Conservation (phyloP, 1,140 invertebrate genomes). For the Venturia canescens region DNA sequence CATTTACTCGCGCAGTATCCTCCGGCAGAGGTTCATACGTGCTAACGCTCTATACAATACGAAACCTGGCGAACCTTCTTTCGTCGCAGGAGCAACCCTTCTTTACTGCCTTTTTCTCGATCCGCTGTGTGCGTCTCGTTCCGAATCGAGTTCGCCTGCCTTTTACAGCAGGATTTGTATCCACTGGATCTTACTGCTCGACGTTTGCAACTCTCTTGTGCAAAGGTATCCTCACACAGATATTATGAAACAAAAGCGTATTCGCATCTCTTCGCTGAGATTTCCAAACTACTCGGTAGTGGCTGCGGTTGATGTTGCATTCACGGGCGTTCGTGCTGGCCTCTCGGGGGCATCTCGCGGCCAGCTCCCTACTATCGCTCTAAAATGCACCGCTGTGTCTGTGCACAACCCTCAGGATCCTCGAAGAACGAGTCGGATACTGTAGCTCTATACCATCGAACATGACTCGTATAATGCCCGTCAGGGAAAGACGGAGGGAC, state of each 20-base stretch:
- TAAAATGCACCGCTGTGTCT: slow-evolving; percentile 64
- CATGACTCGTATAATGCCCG: slow-evolving; percentile 39
- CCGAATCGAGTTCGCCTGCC: slow-evolving; percentile 52
- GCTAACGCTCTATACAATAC: background rate
- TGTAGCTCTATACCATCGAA: slow-evolving; percentile 3
- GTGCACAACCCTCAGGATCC: slow-evolving; percentile 44
- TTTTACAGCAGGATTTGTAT: slow-evolving; percentile 32
- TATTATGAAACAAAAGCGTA: background rate
- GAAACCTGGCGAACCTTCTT: slow-evolving; percentile 18
- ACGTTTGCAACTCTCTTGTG: slow-evolving; percentile 60
- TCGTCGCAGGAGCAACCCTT: background rate
- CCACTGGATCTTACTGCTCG: slow-evolving; percentile 51
- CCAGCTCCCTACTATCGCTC: slow-evolving; percentile 55
- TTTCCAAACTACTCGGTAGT: slow-evolving; percentile 62
- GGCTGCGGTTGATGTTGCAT: slow-evolving; percentile 61
- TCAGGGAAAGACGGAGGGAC: slow-evolving; percentile 15
- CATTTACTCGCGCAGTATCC: slow-evolving; percentile 4
- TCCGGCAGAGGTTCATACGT: background rate
- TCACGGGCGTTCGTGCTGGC: background rate
- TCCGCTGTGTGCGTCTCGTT: background rate
- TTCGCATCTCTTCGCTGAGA: slow-evolving; percentile 66
- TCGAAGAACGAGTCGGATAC: background rate
- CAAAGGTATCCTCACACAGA: slow-evolving; percentile 45
- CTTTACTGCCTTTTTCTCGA: background rate
- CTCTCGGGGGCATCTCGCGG: slow-evolving; percentile 55